Evolutionary conservation across 2,797 vertebrate genomes (phyloP).

Genomic region (Aplochiton taeniatus): DNA sequence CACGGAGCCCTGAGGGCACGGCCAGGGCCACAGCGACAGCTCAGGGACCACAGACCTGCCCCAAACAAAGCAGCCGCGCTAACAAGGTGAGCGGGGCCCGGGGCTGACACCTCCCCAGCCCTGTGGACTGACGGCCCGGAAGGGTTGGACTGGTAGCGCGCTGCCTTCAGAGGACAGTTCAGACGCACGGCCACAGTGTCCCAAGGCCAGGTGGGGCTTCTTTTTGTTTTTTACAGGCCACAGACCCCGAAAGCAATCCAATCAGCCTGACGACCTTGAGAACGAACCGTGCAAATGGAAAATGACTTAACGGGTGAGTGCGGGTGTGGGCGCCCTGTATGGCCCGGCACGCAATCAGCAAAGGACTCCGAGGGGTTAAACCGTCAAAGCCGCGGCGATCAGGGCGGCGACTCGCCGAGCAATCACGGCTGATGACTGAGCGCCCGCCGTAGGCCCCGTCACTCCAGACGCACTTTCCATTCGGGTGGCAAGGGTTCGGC

Average conservation of each 20-base stretch:
- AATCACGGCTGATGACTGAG: slow-evolving; percentile 30
- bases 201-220: slow-evolving; percentile 9
- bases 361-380: slow-evolving; percentile 4
- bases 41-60: slow-evolving; percentile 32
- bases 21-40: slow-evolving; percentile 42
- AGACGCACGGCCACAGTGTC: neutral
- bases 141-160: slow-evolving; percentile 4
- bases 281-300: neutral
- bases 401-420: slow-evolving; percentile 17
- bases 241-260: slow-evolving; percentile 14
- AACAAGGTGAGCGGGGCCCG: no score
- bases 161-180: neutral
- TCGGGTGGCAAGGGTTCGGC: slow-evolving; percentile 16
- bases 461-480: slow-evolving; percentile 11
- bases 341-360: no score
- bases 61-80: slow-evolving; percentile 30
- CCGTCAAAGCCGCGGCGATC: slow-evolving; percentile 8
- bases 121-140: slow-evolving; percentile 26
- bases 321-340: no score
- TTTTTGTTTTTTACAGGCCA: slow-evolving; percentile 9
- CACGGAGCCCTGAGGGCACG: neutral
- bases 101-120: no score
- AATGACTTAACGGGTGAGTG: no score
- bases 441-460: neutral
- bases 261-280: slow-evolving; percentile 35